Conservation (phyloP, 1,140 invertebrate genomes). For the Arion vulgaris region DNA sequence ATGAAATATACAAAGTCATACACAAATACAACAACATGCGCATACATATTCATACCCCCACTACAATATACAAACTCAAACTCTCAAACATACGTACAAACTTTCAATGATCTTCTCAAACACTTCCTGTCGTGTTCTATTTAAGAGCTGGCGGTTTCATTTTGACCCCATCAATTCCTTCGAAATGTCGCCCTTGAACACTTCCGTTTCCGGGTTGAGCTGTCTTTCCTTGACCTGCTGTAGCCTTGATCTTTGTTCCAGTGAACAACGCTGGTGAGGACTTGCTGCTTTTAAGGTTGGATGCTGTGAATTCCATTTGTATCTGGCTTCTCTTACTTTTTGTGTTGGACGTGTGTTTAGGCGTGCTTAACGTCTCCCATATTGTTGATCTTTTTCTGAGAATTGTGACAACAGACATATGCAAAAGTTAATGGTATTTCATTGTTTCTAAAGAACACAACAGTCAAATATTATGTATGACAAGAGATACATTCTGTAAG, state of each 20-base stretch:
- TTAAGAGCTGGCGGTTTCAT: background rate
- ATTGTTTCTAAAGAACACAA: too few species aligned
- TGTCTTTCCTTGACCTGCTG: background rate
- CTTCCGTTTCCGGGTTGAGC: background rate
- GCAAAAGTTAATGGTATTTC: too few species aligned
- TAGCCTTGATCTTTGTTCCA: background rate
- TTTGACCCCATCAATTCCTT: background rate
- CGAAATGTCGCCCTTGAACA: background rate
- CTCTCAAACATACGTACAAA: background rate
- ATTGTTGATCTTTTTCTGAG: background rate
- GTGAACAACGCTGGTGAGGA: background rate
- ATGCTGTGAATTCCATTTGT: background rate
- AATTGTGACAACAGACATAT: background rate
- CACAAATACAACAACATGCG: too few species aligned
- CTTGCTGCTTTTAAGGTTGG: background rate
- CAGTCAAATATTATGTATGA: too few species aligned
- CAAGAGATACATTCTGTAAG: too few species aligned
- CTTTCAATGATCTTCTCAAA: background rate
- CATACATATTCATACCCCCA: too few species aligned
- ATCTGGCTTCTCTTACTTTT: constrained; percentile 5
- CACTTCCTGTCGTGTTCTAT: background rate
- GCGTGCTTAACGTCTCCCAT: background rate
- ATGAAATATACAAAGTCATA: too few species aligned
- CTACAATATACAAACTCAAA: too few species aligned
- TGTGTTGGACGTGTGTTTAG: background rate